Evolutionary conservation across 2,113 vertebrate genomes (phyloP), one percentile per base, ranked within the genome.

Genomic region (Tympanuchus pallidicinctus): DNA sequence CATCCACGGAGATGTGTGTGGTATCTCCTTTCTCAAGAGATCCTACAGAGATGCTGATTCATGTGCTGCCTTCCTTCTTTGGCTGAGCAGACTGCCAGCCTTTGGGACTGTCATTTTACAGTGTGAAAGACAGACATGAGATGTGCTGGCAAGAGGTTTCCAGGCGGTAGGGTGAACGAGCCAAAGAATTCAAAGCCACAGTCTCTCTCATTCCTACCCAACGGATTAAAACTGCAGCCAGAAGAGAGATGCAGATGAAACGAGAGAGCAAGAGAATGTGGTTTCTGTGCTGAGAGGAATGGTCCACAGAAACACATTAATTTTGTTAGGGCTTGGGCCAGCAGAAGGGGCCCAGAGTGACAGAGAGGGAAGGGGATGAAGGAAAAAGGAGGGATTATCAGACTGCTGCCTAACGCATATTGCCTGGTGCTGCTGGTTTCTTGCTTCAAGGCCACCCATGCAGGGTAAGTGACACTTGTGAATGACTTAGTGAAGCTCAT

Each of bases 161-260:
- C 84, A 82, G 52, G 90, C 83, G 79, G 54, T 9, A 73, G 77
- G 34, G 24, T 79, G 65, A 70, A 42, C 1, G n/a, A 82, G 74
- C 43, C 79, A 60, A 86, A 57, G 88, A 75, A 90, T 82, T 78
- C 63, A 56, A 87, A 96, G 90, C 94, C 94, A 70, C 83, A 92
- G 71, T 27, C 40, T 90, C 80, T 89, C 64, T 59, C 28, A 2
- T 59, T 85, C 59, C 91, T 87, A 8, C 81, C 90, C 78, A 6
- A 81, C 0, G 64, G 92, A 66, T 87, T 67, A 38, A 3, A 36
- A 27, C 30, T 76, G 81, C 82, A 87, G 84, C 87, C 94, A 92
- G 78, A 34, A 54, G 81, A 38, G 83, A 79, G 91, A 91, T 84
- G 86, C 5, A 30, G 94, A 22, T 75, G 89, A 94, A 95, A 94